Percentiles rank a stretch among this genome's conserved stretches.
These are phyloP conservation scores for Elaphurus davidianus DNA, from an alignment of 2,113 vertebrate species.

Conservation along the genomic window DNA sequence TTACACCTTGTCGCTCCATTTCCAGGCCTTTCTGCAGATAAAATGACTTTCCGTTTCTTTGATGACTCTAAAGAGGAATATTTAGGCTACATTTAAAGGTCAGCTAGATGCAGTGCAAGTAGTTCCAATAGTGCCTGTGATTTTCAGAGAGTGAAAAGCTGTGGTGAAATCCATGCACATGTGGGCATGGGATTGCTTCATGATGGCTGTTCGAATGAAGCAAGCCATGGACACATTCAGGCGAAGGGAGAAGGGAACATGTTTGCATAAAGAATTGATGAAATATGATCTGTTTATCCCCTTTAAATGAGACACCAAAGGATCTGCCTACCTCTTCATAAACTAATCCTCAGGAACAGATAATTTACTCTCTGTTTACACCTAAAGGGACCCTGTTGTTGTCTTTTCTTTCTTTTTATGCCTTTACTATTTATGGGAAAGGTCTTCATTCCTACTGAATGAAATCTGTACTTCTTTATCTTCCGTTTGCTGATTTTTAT, in stretches of 20 bases:
- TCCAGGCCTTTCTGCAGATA: neutral
- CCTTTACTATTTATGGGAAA: neutral
- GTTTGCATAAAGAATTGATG: neutral
- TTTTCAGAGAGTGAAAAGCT: neutral
- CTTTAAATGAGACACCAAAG: neutral
- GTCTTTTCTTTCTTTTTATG: neutral
- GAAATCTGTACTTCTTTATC: neutral
- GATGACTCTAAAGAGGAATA: neutral
- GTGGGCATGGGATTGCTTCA: accelerated
- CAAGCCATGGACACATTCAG: neutral
- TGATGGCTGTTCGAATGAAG: neutral
- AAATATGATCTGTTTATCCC: neutral
- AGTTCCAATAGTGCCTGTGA: neutral
- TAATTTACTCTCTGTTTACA: neutral
- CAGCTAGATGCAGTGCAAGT: no score
- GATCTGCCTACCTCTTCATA: neutral
- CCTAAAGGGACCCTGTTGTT: neutral
- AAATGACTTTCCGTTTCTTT: neutral
- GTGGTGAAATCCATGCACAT: neutral
- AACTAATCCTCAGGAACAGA: neutral
- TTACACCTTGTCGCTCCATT: neutral
- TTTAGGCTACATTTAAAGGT: neutral
- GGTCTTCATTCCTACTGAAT: neutral
- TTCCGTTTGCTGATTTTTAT: neutral
- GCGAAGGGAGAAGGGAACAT: neutral